Conservation (phyloP, 2,113 vertebrate species). For the Tyrannus savana region DNA sequence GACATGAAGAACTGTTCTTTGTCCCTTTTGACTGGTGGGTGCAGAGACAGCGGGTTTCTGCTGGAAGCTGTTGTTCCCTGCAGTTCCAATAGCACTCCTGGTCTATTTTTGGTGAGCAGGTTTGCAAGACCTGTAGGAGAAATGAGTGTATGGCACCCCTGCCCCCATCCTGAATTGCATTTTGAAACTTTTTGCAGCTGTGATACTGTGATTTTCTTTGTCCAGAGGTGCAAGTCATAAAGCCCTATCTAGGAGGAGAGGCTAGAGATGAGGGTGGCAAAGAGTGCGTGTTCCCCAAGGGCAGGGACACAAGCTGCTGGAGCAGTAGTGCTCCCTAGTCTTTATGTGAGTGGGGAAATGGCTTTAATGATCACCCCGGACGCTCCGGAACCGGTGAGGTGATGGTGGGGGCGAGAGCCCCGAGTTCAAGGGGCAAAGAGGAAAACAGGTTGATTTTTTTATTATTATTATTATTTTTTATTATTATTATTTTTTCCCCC, state of each 20-base stretch:
- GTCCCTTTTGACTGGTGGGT: not conserved
- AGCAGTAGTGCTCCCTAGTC: not conserved
- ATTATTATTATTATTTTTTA: too few species aligned
- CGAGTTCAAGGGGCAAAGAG: too few species aligned
- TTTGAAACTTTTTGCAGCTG: not conserved
- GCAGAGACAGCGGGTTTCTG: not conserved
- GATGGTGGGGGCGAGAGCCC: not conserved
- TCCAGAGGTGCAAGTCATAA: not conserved
- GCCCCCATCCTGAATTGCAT: not conserved
- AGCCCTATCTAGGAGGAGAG: not conserved
- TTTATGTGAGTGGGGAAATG: not conserved
- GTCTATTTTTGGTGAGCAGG: not conserved
- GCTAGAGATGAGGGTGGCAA: not conserved
- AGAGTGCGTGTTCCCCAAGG: not conserved
- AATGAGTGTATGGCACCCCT: not conserved
- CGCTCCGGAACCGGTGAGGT: accelerated
- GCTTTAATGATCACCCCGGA: not conserved
- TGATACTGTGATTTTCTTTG: not conserved
- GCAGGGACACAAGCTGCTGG: not conserved
- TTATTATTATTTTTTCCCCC: too few species aligned
- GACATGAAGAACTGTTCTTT: not conserved
- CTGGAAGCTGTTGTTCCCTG: not conserved
- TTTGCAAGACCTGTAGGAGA: not conserved
- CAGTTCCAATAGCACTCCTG: not conserved
- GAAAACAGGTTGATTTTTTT: not conserved